Conservation (phyloP, 2,113 vertebrate species). For the Cromileptes altivelis region DNA sequence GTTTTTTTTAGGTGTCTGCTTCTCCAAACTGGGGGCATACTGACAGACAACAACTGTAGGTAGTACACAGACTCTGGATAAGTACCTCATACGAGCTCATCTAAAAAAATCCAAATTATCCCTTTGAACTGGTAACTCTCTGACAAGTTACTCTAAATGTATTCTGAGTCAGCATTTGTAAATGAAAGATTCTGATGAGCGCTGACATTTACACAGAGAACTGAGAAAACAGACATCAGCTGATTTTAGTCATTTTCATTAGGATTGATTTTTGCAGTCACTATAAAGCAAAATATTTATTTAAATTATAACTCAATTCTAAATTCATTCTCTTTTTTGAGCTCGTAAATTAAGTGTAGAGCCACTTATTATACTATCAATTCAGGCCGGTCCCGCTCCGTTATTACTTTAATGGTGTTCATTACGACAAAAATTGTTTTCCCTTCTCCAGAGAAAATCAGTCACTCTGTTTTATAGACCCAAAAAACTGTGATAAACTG, state of each 20-base stretch:
- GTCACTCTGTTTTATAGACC: no score
- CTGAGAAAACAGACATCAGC: not conserved
- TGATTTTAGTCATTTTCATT: not conserved
- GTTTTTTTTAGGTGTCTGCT: no score
- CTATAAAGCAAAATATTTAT: no score
- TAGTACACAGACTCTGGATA: no score
- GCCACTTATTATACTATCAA: not conserved
- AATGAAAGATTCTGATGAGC: not conserved
- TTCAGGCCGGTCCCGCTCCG: not conserved
- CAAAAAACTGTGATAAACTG: no score
- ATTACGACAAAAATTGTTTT: not conserved
- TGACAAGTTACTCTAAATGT: not conserved
- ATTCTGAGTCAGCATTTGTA: constrained; percentile 6
- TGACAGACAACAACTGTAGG: no score
- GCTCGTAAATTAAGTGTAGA: not conserved
- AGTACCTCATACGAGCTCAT: no score
- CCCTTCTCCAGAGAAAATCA: not conserved
- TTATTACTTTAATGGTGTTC: not conserved
- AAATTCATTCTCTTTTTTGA: no score
- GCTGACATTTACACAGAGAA: not conserved
- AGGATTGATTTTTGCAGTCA: no score
- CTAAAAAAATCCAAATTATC: no score
- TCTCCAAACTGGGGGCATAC: no score
- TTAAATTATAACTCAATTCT: no score
- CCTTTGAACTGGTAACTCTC: not conserved